phyloP scores from a whole-genome alignment of 2,113 vertebrate genomes.

The Desmodus rotundus region DNA sequence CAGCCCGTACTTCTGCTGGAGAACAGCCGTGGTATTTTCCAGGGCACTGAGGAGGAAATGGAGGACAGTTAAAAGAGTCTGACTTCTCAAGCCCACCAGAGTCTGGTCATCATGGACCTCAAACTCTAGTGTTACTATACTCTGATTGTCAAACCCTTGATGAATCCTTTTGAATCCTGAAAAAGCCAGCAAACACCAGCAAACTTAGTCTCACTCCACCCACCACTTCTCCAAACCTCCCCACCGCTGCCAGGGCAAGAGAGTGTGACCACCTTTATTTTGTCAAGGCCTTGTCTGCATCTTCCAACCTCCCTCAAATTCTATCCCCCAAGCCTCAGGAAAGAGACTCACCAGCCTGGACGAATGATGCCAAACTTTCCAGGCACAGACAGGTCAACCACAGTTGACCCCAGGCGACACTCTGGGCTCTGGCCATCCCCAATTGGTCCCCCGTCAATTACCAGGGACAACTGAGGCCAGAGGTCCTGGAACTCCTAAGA shows the following conservation, averaged over 20 bases:
- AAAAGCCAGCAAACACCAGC: not conserved
- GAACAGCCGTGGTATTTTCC: conserved; percentile 83
- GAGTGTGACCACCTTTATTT: not conserved
- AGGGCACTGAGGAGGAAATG: conserved; percentile 84
- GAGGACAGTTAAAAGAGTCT: not conserved
- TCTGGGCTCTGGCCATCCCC: conserved; percentile 84
- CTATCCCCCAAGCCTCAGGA: not conserved
- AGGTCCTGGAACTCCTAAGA: conserved; percentile 93
- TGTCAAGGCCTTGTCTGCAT: not conserved
- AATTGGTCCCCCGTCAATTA: conserved; percentile 92
- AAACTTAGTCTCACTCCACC: not conserved
- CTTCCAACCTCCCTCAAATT: not conserved
- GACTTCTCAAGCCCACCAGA: not conserved
- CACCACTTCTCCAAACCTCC: not conserved
- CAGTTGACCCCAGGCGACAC: conserved; percentile 93
- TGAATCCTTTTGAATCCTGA: not conserved
- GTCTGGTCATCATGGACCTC: not conserved
- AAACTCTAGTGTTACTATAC: not conserved
- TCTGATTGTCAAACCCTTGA: not conserved
- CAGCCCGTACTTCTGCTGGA: conserved; percentile 87
- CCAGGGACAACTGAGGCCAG: conserved; percentile 90
- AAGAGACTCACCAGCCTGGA: conserved; percentile 90
- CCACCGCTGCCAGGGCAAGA: not conserved
- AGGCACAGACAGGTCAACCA: conserved; percentile 89
- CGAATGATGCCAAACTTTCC: conserved; percentile 91